These are phyloP conservation scores for Corydoras maculifer DNA, from an alignment of 2,113 vertebrate species.

Conservation along the genomic window DNA sequence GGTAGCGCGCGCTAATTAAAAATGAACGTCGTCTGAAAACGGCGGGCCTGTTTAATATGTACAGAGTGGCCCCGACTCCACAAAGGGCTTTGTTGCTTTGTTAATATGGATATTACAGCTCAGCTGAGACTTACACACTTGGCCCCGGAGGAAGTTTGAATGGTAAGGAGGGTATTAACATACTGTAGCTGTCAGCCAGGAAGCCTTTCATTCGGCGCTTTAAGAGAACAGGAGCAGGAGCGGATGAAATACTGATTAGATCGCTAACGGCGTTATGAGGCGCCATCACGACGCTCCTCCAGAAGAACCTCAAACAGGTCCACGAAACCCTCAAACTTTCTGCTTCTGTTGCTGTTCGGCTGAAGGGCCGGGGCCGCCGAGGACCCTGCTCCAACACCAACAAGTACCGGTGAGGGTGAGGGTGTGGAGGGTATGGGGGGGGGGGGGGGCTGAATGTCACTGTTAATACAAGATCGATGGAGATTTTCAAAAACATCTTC, in stretches of 20 bases:
- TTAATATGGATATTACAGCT: conserved; percentile 51
- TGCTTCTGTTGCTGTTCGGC: no score
- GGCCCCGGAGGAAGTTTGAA: conserved; percentile 12
- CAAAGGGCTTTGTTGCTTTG: conserved; percentile 59
- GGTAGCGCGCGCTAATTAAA: conserved; percentile 67
- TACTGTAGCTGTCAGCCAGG: conserved; percentile 30
- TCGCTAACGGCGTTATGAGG: conserved; percentile 7
- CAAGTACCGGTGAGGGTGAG: no score
- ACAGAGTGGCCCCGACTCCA: conserved; percentile 51
- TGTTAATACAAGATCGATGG: no score
- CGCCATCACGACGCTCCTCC: not conserved
- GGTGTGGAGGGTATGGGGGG: no score
- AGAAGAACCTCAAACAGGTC: no score
- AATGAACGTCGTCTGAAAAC: conserved; percentile 58
- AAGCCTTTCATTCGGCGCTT: conserved; percentile 25
- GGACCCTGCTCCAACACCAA: no score
- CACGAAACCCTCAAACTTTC: no score
- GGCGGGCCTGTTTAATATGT: conserved; percentile 64
- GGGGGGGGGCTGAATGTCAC: no score
- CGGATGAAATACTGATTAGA: conserved; percentile 23
- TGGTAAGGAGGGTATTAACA: conserved; percentile 27
- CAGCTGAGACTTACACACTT: conserved; percentile 6
- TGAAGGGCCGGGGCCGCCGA: no score
- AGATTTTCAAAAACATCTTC: no score
- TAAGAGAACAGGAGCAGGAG: conserved; percentile 12